A percentile compares a stretch with the other conserved stretches of the same genome.
Conservation (phyloP, 2,797 vertebrate species). For the Podarcis lilfordi region DNA sequence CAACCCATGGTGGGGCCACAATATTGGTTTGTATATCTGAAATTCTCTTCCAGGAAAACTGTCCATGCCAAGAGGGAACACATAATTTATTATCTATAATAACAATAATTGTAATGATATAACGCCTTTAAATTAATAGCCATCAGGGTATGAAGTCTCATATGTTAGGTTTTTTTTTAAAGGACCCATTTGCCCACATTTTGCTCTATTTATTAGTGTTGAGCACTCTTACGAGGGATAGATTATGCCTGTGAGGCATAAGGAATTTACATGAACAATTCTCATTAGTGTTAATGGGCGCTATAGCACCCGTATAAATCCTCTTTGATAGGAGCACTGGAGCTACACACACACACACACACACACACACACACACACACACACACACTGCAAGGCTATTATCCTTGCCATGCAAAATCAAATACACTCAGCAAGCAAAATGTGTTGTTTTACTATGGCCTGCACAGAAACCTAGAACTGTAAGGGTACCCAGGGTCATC, state of each 20-base stretch:
- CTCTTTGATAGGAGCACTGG: constrained; percentile 16
- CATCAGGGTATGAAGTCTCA: constrained; percentile 16
- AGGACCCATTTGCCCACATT: background rate
- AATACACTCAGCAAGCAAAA: background rate
- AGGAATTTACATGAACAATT: constrained; percentile 29
- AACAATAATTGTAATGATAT: constrained; percentile 24
- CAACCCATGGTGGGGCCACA: background rate
- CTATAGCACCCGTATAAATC: constrained; percentile 35
- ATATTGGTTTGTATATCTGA: background rate
- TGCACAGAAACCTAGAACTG: background rate
- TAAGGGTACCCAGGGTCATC: no score
- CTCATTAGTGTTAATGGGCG: constrained; percentile 1
- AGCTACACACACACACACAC: background rate
- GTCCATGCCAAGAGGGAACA: background rate
- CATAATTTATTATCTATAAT: constrained; percentile 31
- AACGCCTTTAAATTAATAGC: constrained; percentile 35
- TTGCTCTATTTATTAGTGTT: constrained; percentile 34
- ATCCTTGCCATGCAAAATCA: constrained; percentile 52
- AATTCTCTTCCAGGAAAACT: constrained; percentile 8
- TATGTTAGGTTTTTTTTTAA: background rate
- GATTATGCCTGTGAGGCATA: constrained; percentile 17
- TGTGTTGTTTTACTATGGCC: constrained; percentile 53
- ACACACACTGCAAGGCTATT: constrained; percentile 15
- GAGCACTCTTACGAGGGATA: constrained; percentile 15
- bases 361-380: no score